Conservation (phyloP, 2,797 vertebrate species). For the Chanos chanos region DNA sequence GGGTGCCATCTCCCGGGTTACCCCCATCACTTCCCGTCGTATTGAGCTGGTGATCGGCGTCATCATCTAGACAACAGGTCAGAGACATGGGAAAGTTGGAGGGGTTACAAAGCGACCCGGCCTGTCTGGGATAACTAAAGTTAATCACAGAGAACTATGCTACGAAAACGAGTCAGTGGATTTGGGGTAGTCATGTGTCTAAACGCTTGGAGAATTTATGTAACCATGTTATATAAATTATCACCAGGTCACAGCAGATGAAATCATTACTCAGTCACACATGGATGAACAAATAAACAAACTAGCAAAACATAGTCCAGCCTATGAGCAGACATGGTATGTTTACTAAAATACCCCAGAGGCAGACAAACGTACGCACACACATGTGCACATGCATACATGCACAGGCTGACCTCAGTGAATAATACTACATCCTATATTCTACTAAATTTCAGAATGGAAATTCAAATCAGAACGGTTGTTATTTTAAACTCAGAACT, state of each 20-base stretch:
- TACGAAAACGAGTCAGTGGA: not conserved
- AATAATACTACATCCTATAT: no score
- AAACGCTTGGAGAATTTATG: not conserved
- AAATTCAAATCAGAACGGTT: conserved; percentile 16
- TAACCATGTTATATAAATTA: conserved; percentile 3
- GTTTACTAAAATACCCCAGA: no score
- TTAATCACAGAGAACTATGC: not conserved
- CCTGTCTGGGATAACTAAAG: not conserved
- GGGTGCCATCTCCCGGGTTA: conserved; percentile 79
- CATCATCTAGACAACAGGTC: conserved; percentile 42
- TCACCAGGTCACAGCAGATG: not conserved
- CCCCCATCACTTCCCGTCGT: conserved; percentile 77
- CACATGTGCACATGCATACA: not conserved
- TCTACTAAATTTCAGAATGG: conserved; percentile 19
- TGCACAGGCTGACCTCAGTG: not conserved
- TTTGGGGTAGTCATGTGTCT: not conserved
- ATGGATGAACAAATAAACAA: not conserved
- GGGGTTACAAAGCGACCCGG: not conserved
- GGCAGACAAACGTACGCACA: no score
- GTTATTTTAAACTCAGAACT: conserved; percentile 47
- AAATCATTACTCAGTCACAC: not conserved
- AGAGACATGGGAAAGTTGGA: no score
- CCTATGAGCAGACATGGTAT: not conserved
- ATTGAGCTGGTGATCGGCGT: conserved; percentile 60
- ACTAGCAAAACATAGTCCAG: not conserved